A percentile compares a stretch with the other conserved stretches of the same genome.
phyloP scores from a whole-genome alignment of 2,113 vertebrate genomes.

The Psammodynastes pulverulentus region DNA sequence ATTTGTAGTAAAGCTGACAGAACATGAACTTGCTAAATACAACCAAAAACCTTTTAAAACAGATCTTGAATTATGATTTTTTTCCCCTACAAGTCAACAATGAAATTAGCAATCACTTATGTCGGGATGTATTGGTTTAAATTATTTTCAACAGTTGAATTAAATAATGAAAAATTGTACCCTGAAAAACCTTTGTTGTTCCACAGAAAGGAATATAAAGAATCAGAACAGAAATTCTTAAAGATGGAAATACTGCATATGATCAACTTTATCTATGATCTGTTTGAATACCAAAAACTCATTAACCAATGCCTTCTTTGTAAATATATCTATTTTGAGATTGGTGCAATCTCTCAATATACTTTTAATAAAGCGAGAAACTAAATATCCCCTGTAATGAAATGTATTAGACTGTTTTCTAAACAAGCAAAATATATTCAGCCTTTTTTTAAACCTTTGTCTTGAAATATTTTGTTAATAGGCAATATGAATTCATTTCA shows the following conservation, averaged over 20 bases:
- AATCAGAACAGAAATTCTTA: constrained; percentile 45
- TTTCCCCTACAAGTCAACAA: background rate
- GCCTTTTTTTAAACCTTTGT: background rate
- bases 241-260: constrained; percentile 48
- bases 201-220: constrained; percentile 44
- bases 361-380: constrained; percentile 9
- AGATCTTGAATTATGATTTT: background rate
- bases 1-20: background rate
- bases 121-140: constrained; percentile 46
- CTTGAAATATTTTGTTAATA: background rate
- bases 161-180: constrained; percentile 46
- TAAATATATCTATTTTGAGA: constrained; percentile 52
- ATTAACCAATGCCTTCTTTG: constrained; percentile 52
- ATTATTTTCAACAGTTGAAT: constrained; percentile 35
- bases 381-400: background rate
- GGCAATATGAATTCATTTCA: background rate
- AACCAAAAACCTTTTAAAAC: background rate
- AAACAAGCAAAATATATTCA: background rate
- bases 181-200: constrained; percentile 55
- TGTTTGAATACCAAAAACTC: constrained; percentile 55
- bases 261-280: constrained; percentile 55
- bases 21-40: background rate
- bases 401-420: constrained; percentile 5
- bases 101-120: background rate
- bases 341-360: background rate